Conservation (phyloP, 2,888 invertebrate genomes). For the Bembecia ichneumoniformis region DNA sequence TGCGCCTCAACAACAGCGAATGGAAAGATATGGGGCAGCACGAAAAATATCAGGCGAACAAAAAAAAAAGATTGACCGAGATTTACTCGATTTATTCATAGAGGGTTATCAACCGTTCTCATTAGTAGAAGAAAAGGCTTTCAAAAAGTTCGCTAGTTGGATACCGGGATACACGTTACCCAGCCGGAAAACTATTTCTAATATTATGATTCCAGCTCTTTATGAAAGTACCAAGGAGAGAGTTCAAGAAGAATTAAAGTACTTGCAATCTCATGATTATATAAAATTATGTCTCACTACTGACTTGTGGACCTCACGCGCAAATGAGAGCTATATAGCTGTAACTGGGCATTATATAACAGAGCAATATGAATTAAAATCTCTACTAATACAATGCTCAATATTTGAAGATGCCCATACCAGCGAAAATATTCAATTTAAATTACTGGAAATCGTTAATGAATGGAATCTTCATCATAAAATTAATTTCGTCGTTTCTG, state of each 20-base stretch:
- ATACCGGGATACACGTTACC: slow-evolving; percentile 14
- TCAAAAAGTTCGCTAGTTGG: slow-evolving; percentile 9
- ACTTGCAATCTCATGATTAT: neutral
- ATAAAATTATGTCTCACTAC: neutral
- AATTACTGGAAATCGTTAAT: slow-evolving; percentile 6
- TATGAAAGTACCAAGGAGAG: neutral
- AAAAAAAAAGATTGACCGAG: slow-evolving; percentile 3
- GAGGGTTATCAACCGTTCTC: slow-evolving; percentile 12
- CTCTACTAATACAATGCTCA: neutral
- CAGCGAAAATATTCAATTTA: slow-evolving; percentile 12
- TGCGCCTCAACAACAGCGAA: neutral
- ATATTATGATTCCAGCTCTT: neutral
- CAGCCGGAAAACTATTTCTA: slow-evolving; percentile 10
- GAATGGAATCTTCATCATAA: slow-evolving; percentile 12
- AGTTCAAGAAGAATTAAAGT: neutral
- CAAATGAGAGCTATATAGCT: slow-evolving; percentile 1
- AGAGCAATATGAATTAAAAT: neutral
- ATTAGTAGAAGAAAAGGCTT: slow-evolving; percentile 11
- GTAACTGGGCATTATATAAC: slow-evolving; percentile 4
- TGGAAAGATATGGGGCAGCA: neutral
- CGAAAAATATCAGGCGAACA: slow-evolving; percentile 4
- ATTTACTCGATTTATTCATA: slow-evolving; percentile 10
- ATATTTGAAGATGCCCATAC: slow-evolving; percentile 16
- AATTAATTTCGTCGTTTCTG: slow-evolving; percentile 18
- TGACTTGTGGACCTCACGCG: neutral